Conservation (phyloP, 2,113 vertebrate genomes). For the Ivindomyrus marchei region DNA sequence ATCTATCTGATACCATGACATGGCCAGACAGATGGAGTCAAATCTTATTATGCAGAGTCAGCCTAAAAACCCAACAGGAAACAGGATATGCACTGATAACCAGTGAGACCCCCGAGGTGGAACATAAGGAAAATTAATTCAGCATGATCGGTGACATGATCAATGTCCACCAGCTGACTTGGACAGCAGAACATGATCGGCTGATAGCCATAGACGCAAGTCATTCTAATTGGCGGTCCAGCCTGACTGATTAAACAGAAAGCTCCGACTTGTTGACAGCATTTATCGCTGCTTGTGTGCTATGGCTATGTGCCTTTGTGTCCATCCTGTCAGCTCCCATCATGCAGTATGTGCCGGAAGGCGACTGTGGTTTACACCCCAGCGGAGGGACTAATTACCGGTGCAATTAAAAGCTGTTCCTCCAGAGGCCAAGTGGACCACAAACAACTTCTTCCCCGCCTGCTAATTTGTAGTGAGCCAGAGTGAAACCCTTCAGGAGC, state of each 20-base stretch:
- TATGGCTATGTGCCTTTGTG: neutral
- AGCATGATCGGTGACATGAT: neutral
- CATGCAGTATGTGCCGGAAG: neutral
- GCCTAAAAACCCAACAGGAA: neutral
- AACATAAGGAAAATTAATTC: neutral
- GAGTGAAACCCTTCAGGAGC: neutral
- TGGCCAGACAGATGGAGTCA: neutral
- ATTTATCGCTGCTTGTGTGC: neutral
- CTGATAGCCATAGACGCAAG: neutral
- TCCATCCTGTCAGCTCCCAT: neutral
- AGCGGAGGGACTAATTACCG: neutral
- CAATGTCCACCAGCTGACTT: neutral
- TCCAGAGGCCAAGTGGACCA: neutral
- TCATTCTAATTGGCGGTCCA: neutral
- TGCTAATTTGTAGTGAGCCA: neutral
- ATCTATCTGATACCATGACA: neutral
- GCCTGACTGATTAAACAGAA: neutral
- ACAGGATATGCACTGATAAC: neutral
- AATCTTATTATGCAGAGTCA: neutral
- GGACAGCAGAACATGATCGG: neutral
- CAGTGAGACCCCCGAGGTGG: neutral
- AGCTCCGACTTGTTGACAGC: neutral
- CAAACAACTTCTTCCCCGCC: neutral
- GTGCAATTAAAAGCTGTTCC: conserved; percentile 1
- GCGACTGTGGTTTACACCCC: neutral